phyloP scores from a whole-genome alignment of 2,888 invertebrate genomes.

The Drosophila birchii region DNA sequence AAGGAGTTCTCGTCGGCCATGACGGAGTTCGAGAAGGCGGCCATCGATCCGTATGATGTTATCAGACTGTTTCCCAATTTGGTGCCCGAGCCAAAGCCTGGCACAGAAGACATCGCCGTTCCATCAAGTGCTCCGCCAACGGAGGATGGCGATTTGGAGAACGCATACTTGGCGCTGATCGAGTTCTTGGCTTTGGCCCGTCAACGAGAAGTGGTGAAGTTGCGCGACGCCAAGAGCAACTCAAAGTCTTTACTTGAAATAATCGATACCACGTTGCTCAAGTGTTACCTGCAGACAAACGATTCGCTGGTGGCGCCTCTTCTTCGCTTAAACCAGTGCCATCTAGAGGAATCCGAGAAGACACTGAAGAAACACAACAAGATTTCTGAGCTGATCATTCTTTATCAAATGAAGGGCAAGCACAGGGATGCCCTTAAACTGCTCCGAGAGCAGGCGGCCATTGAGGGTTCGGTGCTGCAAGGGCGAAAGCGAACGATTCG shows the following conservation, averaged over 20 bases:
- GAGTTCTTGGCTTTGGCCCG: conserved; percentile 94
- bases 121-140: conserved; percentile 84
- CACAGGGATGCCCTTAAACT: conserved; percentile 96
- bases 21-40: conserved; percentile 94
- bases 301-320: conserved; percentile 97
- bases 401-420: conserved; percentile 97
- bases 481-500: conserved; percentile 94
- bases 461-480: conserved; percentile 88
- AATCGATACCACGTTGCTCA: conserved; percentile 98
- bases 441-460: conserved; percentile 90
- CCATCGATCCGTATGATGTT: conserved; percentile 97
- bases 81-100: conserved; percentile 82
- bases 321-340: conserved; percentile 95
- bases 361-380: conserved; percentile 94
- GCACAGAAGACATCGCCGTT: conserved; percentile 65
- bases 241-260: conserved; percentile 89
- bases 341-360: conserved; percentile 96
- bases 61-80: conserved; percentile 97
- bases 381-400: conserved; percentile 95
- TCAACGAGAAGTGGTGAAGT: conserved; percentile 84
- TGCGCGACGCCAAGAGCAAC: conserved; percentile 81
- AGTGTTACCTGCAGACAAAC: conserved; percentile 98
- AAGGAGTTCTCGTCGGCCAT: conserved; percentile 96
- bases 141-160: conserved; percentile 93
- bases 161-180: conserved; percentile 94